A percentile compares a stretch with the other conserved stretches of the same genome.
Evolutionary conservation across 1,140 invertebrate genomes (phyloP).

Genomic region (Physella acuta): DNA sequence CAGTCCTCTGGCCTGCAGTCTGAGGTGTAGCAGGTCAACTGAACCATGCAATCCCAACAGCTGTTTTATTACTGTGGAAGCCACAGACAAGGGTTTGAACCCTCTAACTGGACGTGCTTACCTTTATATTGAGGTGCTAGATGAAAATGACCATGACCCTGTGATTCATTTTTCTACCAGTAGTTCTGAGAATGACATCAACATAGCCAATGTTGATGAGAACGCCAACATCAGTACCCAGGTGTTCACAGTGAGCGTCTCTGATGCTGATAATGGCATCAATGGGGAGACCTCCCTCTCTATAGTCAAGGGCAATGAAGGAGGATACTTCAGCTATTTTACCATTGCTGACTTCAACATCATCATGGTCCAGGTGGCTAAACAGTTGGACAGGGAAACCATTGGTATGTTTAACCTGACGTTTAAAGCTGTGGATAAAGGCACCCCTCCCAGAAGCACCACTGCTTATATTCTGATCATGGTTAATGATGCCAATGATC

Average conservation of each 20-base stretch:
- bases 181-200: conserved; percentile 72
- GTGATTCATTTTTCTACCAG: conserved; percentile 82
- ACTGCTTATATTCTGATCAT: conserved; percentile 85
- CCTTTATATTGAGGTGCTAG: conserved; percentile 88
- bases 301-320: conserved; percentile 81
- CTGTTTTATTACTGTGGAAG: conserved; percentile 92
- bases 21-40: conserved; percentile 29
- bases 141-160: conserved; percentile 90
- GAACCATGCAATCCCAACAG: conserved; percentile 35
- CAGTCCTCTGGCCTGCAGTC: conserved; percentile 39
- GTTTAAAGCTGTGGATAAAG: conserved; percentile 81
- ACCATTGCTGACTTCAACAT: conserved; percentile 64
- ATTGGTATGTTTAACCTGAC: conserved; percentile 83
- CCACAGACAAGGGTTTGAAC: conserved; percentile 86
- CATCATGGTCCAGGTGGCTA: conserved; percentile 56
- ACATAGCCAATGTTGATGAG: conserved; percentile 88
- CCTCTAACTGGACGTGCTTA: conserved; percentile 89
- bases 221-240: conserved; percentile 79
- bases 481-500: conserved; percentile 93
- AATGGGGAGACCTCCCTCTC: conserved; percentile 85
- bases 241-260: conserved; percentile 89
- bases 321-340: conserved; percentile 84
- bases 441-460: conserved; percentile 76
- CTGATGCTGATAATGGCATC: conserved; percentile 84
- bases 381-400: conserved; percentile 84